phyloP scores from a whole-genome alignment of 2,888 invertebrate genomes.

The Sycophila texana region DNA sequence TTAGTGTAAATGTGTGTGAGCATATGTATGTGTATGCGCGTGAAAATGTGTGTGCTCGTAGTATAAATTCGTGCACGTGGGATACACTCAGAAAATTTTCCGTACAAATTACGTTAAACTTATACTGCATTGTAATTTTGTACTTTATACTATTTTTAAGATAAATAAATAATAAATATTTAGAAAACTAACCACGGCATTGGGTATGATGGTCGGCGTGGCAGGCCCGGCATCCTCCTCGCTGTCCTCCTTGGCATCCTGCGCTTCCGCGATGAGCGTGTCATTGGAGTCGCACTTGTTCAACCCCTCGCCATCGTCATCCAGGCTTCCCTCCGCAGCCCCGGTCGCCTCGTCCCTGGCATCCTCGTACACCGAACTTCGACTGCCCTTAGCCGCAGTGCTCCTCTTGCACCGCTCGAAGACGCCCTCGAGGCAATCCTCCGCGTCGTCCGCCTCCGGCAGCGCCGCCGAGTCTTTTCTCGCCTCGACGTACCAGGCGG shows the following conservation, averaged over 20 bases:
- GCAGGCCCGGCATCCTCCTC: conserved; percentile 47
- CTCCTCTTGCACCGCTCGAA: conserved; percentile 46
- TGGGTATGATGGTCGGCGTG: conserved; percentile 49
- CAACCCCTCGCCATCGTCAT: conserved; percentile 57
- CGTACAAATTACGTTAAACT: too few relatives aligned
- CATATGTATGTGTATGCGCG: too few relatives aligned
- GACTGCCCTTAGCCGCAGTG: conserved; percentile 56
- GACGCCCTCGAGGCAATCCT: conserved; percentile 49
- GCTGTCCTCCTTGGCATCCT: conserved; percentile 48
- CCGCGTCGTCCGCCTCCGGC: conserved; percentile 18
- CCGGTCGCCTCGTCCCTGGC: conserved; percentile 59
- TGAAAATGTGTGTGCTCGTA: too few relatives aligned
- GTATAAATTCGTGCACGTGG: too few relatives aligned
- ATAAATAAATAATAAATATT: too few relatives aligned
- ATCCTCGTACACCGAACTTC: conserved; percentile 65
- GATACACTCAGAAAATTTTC: too few relatives aligned
- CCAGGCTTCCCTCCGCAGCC: not conserved
- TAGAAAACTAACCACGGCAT: conserved; percentile 46
- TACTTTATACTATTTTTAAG: too few relatives aligned
- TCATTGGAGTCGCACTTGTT: conserved; percentile 71
- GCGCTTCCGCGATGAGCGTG: conserved; percentile 68
- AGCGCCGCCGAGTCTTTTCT: conserved; percentile 35
- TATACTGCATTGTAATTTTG: too few relatives aligned
- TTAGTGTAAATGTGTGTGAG: too few relatives aligned
- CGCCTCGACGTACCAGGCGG: conserved; percentile 49